phyloP scores from a whole-genome alignment of 2,113 vertebrate species.

The Rhabdornis inornatus region DNA sequence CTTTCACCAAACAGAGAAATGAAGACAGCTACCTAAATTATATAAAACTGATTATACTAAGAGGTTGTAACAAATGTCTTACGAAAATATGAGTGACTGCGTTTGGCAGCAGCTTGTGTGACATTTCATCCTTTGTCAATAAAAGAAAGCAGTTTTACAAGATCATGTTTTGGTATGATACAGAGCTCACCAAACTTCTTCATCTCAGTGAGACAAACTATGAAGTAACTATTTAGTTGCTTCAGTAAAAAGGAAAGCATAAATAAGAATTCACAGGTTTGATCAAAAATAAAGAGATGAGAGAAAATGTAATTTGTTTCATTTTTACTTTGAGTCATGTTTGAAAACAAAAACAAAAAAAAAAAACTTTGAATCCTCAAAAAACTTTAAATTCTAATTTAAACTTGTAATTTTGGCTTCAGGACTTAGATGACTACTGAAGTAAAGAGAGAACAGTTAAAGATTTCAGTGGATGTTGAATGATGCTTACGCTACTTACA shows the following conservation, averaged over 20 bases:
- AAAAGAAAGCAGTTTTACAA: neutral
- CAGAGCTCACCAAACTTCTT: neutral
- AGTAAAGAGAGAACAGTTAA: neutral
- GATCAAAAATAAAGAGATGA: neutral
- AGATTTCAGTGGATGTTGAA: neutral
- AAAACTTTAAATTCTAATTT: neutral
- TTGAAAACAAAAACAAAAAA: neutral
- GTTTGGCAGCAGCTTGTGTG: neutral
- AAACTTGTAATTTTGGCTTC: neutral
- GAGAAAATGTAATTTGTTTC: neutral
- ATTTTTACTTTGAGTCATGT: neutral
- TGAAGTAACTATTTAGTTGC: neutral
- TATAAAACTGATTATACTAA: neutral
- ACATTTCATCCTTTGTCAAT: neutral
- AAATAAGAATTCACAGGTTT: neutral
- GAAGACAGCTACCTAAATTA: neutral
- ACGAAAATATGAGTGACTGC: neutral
- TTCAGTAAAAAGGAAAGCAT: neutral
- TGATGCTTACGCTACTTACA: neutral
- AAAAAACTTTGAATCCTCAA: neutral
- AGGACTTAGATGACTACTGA: neutral
- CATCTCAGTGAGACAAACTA: neutral
- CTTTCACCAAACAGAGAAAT: neutral
- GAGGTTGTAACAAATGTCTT: slow-evolving; percentile 10
- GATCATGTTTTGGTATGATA: neutral